Evolutionary conservation across 2,888 invertebrate species (phyloP), one percentile per base, ranked within the genome.

Genomic region (Aethes cnicana): DNA sequence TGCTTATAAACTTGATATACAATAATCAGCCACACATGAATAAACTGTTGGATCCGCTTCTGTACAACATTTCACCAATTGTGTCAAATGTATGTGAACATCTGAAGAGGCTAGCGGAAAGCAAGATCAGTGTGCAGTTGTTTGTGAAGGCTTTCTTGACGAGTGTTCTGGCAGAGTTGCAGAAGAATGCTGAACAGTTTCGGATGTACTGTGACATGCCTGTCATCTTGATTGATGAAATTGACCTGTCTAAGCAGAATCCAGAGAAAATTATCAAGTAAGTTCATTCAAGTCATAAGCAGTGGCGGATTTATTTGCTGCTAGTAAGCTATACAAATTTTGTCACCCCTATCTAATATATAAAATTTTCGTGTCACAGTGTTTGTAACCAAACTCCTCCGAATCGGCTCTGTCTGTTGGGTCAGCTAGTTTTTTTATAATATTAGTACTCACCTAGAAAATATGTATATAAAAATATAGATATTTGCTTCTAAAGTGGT

Each of bases 1-100:
- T 94, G 26, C 79, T 95, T 8, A 77, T 96, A 16, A 83, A 93
- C n/a, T 87, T 94, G 59, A 84, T 96, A 39, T 95, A 93, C 67
- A 93, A 94, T 57, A 91, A 91, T 8, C 95, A 96, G 48, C 69
- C 75, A 8, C 85, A 90, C 26, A 67, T 90, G 1, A 84, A 69
- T 0, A 70, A 66, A 6, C 85, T 95, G 39, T 85, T 92, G 0
- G 78, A 89, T 8, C 80, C 79, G 20, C 84, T 93, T 1, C 69
- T 94, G 1, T 66, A 77, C 16, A 90, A 91, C 65, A 74, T 90
- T 23, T 83, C 69, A 1, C 79, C 82, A 28, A 64, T 73, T 4
- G 80, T 90, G 76, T 75, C 66, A 41, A 64, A 62, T 3, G 47
- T 90, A 4, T 88, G 89, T 41, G 54, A 56, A 11, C 81, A 90